Evolutionary conservation across 2,888 invertebrate species (phyloP).

Genomic region (Philereme transversata): DNA sequence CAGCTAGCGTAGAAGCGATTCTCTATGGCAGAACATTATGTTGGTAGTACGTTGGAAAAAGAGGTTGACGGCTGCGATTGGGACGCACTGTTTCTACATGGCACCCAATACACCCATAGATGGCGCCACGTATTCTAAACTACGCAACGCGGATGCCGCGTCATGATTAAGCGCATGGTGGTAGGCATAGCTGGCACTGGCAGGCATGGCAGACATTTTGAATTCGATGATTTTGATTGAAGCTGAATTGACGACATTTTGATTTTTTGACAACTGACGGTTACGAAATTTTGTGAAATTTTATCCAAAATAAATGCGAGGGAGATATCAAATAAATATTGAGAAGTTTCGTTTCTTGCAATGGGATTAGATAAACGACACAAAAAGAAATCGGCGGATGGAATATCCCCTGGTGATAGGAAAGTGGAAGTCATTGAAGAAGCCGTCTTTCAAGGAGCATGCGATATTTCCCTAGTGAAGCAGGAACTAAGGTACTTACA

Average conservation of each 20-base stretch:
- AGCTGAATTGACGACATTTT: constrained; percentile 41
- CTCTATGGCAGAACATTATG: too few species aligned
- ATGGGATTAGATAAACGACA: constrained; percentile 44
- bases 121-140: too few species aligned
- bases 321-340: constrained; percentile 40
- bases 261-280: constrained; percentile 42
- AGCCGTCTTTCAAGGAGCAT: constrained; percentile 32
- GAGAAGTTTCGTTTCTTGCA: constrained; percentile 23
- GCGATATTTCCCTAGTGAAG: constrained; percentile 36
- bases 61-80: too few species aligned
- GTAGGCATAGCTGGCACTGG: constrained; percentile 12
- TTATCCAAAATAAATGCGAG: constrained; percentile 39
- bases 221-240: constrained; percentile 39
- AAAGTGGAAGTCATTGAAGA: constrained; percentile 47
- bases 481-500: constrained; percentile 35
- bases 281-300: constrained; percentile 36
- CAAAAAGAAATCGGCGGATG: constrained; percentile 25
- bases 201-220: constrained; percentile 29
- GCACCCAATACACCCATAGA: too few species aligned
- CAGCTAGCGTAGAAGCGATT: too few species aligned
- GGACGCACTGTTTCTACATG: too few species aligned
- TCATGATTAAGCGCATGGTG: too few species aligned
- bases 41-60: too few species aligned
- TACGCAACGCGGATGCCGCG: too few species aligned
- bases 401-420: constrained; percentile 33